Conservation (phyloP, 2,797 vertebrate genomes). For the Eidolon dupreanum region DNA sequence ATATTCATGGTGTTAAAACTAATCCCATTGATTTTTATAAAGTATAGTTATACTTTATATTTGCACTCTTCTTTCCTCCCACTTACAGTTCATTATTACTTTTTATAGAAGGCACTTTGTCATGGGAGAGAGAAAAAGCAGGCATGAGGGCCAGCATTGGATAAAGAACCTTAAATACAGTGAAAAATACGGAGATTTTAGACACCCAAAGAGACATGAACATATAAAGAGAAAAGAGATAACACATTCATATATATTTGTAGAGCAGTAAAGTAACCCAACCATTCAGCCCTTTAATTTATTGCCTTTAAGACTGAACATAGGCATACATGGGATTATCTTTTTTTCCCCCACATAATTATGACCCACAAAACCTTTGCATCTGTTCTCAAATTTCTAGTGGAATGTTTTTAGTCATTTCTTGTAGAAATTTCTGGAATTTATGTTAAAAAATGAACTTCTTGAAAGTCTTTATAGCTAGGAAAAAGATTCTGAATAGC, state of each 20-base stretch:
- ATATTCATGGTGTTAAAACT: background rate
- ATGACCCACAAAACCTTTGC: background rate
- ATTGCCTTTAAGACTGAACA: background rate
- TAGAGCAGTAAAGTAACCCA: background rate
- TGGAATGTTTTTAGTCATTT: slow-evolving; percentile 11
- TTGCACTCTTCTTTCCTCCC: background rate
- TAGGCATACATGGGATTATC: background rate
- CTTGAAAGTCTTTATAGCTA: slow-evolving; percentile 1
- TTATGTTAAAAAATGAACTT: slow-evolving; percentile 3
- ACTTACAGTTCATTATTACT: background rate
- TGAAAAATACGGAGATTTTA: background rate
- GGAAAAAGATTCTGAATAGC: background rate
- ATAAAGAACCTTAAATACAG: background rate
- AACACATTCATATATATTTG: background rate
- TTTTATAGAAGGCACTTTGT: slow-evolving; percentile 26
- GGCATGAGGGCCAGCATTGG: background rate
- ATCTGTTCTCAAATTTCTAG: background rate
- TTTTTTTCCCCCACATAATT: background rate
- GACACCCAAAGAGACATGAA: background rate
- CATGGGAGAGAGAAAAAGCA: background rate
- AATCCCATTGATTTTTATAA: background rate
- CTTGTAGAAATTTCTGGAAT: slow-evolving; percentile 45
- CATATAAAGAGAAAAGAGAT: background rate
- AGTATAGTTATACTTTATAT: background rate
- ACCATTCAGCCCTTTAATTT: background rate